A percentile compares a stretch with the other conserved stretches of the same genome.
Evolutionary conservation across 1,140 invertebrate genomes (phyloP).

Genomic region (Penaeus japonicus): DNA sequence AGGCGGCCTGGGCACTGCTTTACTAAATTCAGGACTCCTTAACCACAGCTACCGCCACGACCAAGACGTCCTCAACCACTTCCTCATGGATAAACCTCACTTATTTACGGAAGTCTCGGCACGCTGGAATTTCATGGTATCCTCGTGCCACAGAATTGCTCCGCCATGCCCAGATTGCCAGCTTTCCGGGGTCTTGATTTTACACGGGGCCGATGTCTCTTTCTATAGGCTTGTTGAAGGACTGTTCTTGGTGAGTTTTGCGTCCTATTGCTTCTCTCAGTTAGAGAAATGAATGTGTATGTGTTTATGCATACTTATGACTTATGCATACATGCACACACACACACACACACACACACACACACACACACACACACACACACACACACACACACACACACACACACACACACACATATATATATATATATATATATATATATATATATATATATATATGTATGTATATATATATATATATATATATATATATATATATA

Average conservation of each 20-base stretch:
- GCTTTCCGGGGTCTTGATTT: not conserved
- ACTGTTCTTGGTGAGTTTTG: not conserved
- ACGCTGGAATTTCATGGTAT: conserved; percentile 22
- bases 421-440: too few relatives aligned
- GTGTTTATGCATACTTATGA: too few relatives aligned
- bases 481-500: too few relatives aligned
- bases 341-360: too few relatives aligned
- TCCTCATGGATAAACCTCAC: not conserved
- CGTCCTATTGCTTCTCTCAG: not conserved
- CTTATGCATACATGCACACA: too few relatives aligned
- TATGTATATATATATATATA: too few relatives aligned
- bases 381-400: too few relatives aligned
- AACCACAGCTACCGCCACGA: not conserved
- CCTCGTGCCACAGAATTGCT: not conserved
- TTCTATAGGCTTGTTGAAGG: not conserved
- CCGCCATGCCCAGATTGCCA: not conserved
- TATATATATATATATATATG: too few relatives aligned
- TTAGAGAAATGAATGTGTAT: not conserved
- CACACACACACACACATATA: too few relatives aligned
- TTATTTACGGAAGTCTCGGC: conserved; percentile 25
- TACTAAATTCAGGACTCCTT: not conserved
- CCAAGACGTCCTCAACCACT: conserved; percentile 32
- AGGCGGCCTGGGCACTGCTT: not conserved
- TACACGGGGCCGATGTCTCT: not conserved
- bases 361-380: too few relatives aligned